Conservation (phyloP, 1,140 invertebrate genomes). For the Tribolium castaneum region DNA sequence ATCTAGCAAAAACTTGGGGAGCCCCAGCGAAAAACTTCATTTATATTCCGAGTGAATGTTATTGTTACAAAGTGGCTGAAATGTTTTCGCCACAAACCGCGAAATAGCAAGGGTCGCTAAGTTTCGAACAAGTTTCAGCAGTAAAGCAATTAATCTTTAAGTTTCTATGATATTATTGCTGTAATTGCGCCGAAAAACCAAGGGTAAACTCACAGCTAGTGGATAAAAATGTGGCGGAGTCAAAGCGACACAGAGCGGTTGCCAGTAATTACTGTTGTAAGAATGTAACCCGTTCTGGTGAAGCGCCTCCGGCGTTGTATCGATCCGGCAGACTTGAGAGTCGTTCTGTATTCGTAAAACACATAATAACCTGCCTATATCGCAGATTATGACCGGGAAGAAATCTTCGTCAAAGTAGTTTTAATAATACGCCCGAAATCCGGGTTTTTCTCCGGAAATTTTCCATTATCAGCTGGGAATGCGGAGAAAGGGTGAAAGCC, state of each 20-base stretch:
- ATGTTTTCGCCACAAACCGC: constrained; percentile 41
- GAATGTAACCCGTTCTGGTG: constrained; percentile 41
- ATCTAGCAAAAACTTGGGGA: constrained; percentile 25
- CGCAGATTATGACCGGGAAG: background rate
- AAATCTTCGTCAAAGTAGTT: constrained; percentile 13
- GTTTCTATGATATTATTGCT: constrained; percentile 45
- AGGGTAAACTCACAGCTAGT: background rate
- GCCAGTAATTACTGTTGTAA: constrained; percentile 44
- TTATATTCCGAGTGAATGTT: constrained; percentile 44
- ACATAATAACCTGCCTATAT: constrained; percentile 29
- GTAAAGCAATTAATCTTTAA: constrained; percentile 45
- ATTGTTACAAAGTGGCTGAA: constrained; percentile 46
- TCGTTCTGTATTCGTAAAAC: constrained; percentile 3
- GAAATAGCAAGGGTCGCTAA: constrained; percentile 42
- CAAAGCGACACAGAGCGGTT: constrained; percentile 40
- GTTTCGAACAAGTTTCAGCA: constrained; percentile 42
- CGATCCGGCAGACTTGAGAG: constrained; percentile 28
- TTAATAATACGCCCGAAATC: constrained; percentile 21
- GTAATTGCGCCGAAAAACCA: constrained; percentile 23
- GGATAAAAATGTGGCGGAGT: background rate
- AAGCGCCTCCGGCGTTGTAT: constrained; percentile 40
- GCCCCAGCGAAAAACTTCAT: constrained; percentile 27
- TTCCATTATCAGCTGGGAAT: constrained; percentile 34
- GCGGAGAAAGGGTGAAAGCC: constrained; percentile 23
- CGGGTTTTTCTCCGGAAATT: constrained; percentile 15